Conservation (phyloP, 1,140 invertebrate species). For the Meloidogyne exigua region DNA sequence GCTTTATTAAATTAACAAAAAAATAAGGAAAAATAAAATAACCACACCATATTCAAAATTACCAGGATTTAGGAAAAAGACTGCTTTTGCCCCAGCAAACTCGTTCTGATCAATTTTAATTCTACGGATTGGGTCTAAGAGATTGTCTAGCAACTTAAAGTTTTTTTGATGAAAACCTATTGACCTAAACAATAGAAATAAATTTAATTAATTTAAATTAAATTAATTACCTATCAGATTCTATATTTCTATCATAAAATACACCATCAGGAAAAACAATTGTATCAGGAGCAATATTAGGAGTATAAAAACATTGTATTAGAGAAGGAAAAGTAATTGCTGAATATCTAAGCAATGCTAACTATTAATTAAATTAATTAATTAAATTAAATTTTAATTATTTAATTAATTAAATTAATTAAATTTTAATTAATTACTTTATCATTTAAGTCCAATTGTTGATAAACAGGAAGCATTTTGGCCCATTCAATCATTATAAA, state of each 20-base stretch:
- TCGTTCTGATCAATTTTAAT: constrained; percentile 60
- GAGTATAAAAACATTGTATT: constrained; percentile 61
- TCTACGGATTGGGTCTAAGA: constrained; percentile 58
- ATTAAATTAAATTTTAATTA: constrained; percentile 11
- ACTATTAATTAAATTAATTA: constrained; percentile 34
- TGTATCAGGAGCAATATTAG: constrained; percentile 56
- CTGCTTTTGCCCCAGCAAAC: constrained; percentile 62
- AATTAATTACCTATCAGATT: constrained; percentile 47
- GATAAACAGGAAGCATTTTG: constrained; percentile 57
- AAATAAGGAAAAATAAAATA: constrained; percentile 17
- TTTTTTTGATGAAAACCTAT: constrained; percentile 63
- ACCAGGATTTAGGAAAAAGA: constrained; percentile 64
- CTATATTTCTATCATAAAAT: constrained; percentile 59
- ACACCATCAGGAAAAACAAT: constrained; percentile 63
- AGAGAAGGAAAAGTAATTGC: constrained; percentile 62
- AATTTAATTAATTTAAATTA: too few species aligned
- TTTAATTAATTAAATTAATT: too few species aligned
- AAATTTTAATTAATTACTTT: constrained; percentile 44
- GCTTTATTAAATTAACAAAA: background rate
- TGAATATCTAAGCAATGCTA: constrained; percentile 61
- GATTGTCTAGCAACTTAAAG: constrained; percentile 62
- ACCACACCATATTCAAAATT: constrained; percentile 27
- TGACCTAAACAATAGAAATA: too few species aligned
- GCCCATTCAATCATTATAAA: constrained; percentile 63
- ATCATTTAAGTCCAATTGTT: constrained; percentile 47